Percentiles rank a stretch among this genome's conserved stretches.
These are phyloP conservation scores for Aelia acuminata DNA, from an alignment of 2,888 invertebrate genomes.

Conservation along the genomic window DNA sequence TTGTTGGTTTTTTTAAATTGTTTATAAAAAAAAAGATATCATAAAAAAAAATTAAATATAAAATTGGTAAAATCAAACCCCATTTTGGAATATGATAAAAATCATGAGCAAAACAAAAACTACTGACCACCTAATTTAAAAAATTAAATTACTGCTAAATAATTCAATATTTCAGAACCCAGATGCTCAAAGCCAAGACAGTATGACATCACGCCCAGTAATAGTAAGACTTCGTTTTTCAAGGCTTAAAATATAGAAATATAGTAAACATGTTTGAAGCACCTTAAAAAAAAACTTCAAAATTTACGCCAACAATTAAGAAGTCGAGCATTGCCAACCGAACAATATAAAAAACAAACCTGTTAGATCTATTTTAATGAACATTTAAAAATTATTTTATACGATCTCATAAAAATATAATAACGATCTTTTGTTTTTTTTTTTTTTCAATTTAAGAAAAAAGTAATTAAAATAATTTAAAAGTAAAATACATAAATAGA, in stretches of 20 bases:
- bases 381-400: background rate
- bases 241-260: slow-evolving; percentile 30
- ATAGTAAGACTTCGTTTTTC: slow-evolving; percentile 25
- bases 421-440: too few species aligned
- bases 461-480: background rate
- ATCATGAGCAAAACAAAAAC: background rate
- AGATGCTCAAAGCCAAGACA: background rate
- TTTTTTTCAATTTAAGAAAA: background rate
- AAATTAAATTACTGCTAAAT: background rate
- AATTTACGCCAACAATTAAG: background rate
- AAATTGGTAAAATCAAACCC: too few species aligned
- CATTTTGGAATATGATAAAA: too few species aligned
- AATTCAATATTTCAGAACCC: background rate
- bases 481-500: background rate
- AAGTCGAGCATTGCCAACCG: background rate
- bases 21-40: too few species aligned
- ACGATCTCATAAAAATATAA: too few species aligned
- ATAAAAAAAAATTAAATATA: too few species aligned
- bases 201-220: slow-evolving; percentile 31
- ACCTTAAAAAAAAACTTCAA: background rate
- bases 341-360: background rate
- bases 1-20: too few species aligned
- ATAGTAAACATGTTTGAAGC: background rate
- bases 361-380: too few species aligned
- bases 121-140: background rate